A percentile compares a stretch with the other conserved stretches of the same genome.
phyloP scores from a whole-genome alignment of 2,113 vertebrate genomes.

The Rhinoptilus africanus region DNA sequence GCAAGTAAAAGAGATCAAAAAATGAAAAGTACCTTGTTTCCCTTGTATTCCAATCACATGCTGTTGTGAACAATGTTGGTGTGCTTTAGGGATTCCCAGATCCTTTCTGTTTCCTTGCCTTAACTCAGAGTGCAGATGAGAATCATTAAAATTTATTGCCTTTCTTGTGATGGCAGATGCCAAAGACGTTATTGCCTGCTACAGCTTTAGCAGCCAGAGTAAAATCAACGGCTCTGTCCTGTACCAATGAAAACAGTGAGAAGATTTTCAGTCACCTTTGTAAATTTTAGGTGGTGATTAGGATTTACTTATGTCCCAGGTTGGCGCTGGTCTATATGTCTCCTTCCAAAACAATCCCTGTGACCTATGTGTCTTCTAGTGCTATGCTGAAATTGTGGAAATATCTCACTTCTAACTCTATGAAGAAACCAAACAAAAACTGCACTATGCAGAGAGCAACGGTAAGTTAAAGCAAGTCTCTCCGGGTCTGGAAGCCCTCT shows the following conservation, averaged over 20 bases:
- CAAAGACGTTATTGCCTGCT: neutral
- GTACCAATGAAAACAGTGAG: neutral
- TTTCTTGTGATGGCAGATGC: neutral
- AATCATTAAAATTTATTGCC: neutral
- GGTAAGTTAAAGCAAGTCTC: neutral
- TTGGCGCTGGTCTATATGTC: neutral
- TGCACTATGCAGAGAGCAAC: neutral
- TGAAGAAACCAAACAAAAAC: neutral
- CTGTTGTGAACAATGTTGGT: neutral
- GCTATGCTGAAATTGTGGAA: neutral
- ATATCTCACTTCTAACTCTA: neutral
- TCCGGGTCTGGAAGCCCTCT: neutral
- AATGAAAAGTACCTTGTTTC: neutral
- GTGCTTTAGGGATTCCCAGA: neutral
- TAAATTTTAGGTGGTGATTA: neutral
- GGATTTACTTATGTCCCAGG: neutral
- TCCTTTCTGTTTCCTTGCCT: neutral
- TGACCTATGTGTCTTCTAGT: neutral
- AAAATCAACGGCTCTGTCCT: neutral
- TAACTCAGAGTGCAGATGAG: neutral
- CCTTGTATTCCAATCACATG: neutral
- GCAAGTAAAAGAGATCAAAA: neutral
- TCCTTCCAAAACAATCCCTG: neutral
- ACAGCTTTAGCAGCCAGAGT: neutral
- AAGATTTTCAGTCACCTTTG: neutral